Conservation (phyloP, 2,888 invertebrate species). For the Cinara cedri region DNA sequence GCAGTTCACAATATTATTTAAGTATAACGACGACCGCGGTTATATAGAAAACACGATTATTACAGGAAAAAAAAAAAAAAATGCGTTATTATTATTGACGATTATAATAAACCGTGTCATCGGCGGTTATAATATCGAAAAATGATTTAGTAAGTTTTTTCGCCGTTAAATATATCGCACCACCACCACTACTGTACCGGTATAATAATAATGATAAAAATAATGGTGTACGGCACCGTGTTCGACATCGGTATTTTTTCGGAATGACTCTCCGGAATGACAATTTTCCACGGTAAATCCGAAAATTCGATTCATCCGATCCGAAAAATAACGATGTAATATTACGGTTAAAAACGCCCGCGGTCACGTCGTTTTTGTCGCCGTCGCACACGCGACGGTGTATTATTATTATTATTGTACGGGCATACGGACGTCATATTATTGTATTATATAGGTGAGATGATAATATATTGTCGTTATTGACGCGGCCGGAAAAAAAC, state of each 20-base stretch:
- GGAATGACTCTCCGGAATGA: constrained; percentile 28
- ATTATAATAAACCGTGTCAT: constrained; percentile 7
- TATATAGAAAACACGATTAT: no score
- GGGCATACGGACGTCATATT: no score
- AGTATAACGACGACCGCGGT: background rate
- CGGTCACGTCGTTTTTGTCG: background rate
- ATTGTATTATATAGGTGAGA: no score
- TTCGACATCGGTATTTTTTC: background rate
- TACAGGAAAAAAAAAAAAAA: no score
- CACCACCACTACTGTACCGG: background rate
- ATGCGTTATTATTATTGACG: background rate
- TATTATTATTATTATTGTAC: background rate
- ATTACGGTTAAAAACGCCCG: constrained; percentile 13
- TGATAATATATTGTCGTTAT: no score
- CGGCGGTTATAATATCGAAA: background rate
- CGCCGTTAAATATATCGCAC: background rate
- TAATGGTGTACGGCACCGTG: no score
- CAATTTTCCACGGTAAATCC: constrained; percentile 49
- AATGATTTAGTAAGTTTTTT: constrained; percentile 14
- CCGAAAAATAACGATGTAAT: background rate
- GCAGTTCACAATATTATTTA: constrained; percentile 13
- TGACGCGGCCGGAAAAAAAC: constrained; percentile 3
- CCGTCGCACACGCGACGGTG: no score
- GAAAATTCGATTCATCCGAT: constrained; percentile 23
- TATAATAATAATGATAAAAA: no score